Base-by-base conservation (phyloP, 2,888 invertebrate species). In the Campoletis raptor region DNA sequence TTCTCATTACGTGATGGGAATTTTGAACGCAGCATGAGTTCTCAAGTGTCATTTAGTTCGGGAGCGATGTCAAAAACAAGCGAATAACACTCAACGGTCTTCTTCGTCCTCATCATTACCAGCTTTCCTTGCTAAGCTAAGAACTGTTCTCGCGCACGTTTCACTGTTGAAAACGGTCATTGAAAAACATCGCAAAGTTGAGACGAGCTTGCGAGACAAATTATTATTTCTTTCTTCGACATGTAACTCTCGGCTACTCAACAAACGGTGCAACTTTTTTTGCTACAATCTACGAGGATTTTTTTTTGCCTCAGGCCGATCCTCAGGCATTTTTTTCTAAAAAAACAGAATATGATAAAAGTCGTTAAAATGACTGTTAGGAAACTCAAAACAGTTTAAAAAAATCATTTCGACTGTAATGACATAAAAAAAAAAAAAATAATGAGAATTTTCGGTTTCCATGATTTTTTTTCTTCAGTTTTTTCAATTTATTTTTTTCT, bases 61-160 rank as follows among this genome's bases (percentile, higher is more conserved):
- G 21, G 24, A 48, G 42, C 48, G 69, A 76, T 70, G 76, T 52
- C 36, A 42, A 70, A 82, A 82, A 21, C 37, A 52, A 37, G 64
- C 54, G 73, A 48, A 52, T 73, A 18, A 12, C 37, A 54, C 48
- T 73, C 67, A 61, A 74, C 79, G 57, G 57, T 85, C 77, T 72
- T 85, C 77, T 72, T 48, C 57, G 21, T 45, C 42, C 81, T 85
- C 85, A 85, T 85, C 85, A 85, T 85, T 81, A 85, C 81, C 81
- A 72, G 61, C 74, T 76, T 78, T 64, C 72, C 76, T 52, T 30
- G 24, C 37, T n/a, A 70, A 54, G 72, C 42, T 42, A 77, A 81
- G 66, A 72, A 74, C 24, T 12, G 81, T 77, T 76, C 85, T 85
- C 85, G 74, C 54, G 85, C 85, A 85, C 85, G 85, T 85, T 85